These are phyloP conservation scores for Oligia fasciuncula DNA, from an alignment of 2,888 invertebrate genomes.

Conservation along the genomic window DNA sequence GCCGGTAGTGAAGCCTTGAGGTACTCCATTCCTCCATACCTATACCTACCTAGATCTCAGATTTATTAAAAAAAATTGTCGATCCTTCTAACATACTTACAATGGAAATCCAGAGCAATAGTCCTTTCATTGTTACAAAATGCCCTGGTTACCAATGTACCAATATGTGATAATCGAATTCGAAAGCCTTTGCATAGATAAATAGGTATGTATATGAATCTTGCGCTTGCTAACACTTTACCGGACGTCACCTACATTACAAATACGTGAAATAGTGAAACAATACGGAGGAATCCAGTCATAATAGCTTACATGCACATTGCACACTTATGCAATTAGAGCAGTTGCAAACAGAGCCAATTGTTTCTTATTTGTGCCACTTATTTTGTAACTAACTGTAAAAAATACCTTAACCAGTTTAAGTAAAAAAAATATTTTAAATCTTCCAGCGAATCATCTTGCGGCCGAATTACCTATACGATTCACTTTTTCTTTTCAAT, in stretches of 20 bases:
- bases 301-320: constrained; percentile 17
- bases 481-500: background rate
- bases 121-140: background rate
- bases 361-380: constrained; percentile 13
- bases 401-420: background rate
- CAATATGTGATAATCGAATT: background rate
- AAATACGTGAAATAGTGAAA: constrained; percentile 13
- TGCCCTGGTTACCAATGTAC: background rate
- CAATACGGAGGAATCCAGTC: constrained; percentile 18
- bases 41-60: background rate
- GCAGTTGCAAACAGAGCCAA: background rate
- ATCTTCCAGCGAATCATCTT: background rate
- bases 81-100: background rate
- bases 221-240: constrained; percentile 13
- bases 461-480: background rate
- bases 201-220: background rate
- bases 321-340: constrained; percentile 38
- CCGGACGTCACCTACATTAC: constrained; percentile 27
- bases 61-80: background rate
- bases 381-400: background rate
- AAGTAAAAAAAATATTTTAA: too few species aligned
- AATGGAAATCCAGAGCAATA: background rate
- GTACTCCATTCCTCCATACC: background rate
- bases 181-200: constrained; percentile 4
- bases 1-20: background rate